Evolutionary conservation across 2,113 vertebrate genomes (phyloP).

Genomic region (Tapirus terrestris): DNA sequence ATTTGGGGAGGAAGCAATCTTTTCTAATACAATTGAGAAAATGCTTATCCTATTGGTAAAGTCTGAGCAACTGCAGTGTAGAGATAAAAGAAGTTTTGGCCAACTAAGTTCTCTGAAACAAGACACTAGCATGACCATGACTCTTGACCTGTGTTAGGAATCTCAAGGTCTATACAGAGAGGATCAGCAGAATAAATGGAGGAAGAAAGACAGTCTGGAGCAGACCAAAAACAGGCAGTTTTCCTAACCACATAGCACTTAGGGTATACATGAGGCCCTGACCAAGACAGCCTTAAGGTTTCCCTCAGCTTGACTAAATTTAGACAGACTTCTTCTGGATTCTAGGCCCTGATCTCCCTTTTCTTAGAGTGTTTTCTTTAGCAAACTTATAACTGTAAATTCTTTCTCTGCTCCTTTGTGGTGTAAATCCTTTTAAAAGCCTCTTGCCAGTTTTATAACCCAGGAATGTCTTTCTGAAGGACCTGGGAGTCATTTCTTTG

Average conservation of each 20-base stretch:
- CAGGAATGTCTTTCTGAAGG: not conserved
- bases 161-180: not conserved
- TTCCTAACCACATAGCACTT: not conserved
- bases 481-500: not conserved
- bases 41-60: not conserved
- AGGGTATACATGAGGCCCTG: not conserved
- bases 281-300: not conserved
- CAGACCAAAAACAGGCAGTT: not conserved
- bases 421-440: not conserved
- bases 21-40: not conserved
- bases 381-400: not conserved
- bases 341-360: not conserved
- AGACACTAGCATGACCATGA: not conserved
- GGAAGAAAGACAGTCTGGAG: not conserved
- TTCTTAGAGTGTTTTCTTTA: not conserved
- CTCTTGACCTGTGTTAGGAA: not conserved
- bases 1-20: not conserved
- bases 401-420: not conserved
- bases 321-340: not conserved
- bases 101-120: not conserved
- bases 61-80: not conserved
- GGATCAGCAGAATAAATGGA: not conserved
- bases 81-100: not conserved
- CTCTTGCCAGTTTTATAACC: not conserved
- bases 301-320: not conserved